Evolutionary conservation across 2,888 invertebrate genomes (phyloP).

Genomic region (Lasius platythorax): DNA sequence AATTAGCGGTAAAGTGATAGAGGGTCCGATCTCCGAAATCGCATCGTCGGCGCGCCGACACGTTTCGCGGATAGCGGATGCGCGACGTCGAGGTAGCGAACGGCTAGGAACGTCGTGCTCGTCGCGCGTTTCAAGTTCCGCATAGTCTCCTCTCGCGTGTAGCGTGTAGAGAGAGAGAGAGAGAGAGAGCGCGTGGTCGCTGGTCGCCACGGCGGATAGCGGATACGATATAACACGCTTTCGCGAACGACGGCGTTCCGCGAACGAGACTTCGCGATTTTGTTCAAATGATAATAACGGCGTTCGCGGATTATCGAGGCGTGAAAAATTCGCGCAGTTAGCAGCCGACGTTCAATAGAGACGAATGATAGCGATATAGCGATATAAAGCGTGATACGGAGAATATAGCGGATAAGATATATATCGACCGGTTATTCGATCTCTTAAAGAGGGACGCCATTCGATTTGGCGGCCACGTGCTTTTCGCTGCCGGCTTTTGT

Average conservation of each 20-base stretch:
- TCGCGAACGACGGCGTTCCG: background rate
- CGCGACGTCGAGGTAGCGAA: background rate
- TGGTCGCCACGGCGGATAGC: background rate
- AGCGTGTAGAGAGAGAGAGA: no score
- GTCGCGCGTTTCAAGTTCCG: constrained; percentile 48
- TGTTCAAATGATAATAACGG: background rate
- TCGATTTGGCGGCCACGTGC: constrained; percentile 85
- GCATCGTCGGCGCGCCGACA: background rate
- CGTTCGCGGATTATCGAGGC: background rate
- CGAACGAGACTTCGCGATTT: background rate
- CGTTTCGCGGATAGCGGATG: background rate
- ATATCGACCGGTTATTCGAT: constrained; percentile 61
- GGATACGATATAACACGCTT: background rate
- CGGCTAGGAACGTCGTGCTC: constrained; percentile 56
- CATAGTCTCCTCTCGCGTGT: constrained; percentile 30
- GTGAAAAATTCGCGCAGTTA: background rate
- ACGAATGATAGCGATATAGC: constrained; percentile 18
- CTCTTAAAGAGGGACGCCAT: constrained; percentile 77
- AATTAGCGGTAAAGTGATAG: background rate
- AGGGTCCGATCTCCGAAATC: no score
- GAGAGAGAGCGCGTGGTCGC: no score
- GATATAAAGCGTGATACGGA: background rate
- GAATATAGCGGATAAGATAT: constrained; percentile 47
- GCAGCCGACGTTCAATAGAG: constrained; percentile 11
- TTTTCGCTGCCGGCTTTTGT: constrained; percentile 60